Evolutionary conservation across 2,113 vertebrate species (phyloP), one percentile per base, ranked within the genome.

Genomic region (Engystomops pustulosus): DNA sequence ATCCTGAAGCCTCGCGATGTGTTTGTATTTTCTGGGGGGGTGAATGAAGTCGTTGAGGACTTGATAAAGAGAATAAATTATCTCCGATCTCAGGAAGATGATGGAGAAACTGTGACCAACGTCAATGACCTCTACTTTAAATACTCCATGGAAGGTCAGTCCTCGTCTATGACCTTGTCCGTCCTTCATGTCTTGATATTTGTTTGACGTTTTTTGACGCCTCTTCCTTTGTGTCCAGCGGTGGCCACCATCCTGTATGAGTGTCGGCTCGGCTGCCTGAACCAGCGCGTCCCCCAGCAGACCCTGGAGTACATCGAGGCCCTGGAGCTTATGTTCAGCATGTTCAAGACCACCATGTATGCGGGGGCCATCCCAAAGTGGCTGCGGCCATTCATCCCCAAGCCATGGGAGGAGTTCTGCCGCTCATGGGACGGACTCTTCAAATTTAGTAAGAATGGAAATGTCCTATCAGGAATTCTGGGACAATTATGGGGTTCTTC

Each of bases 311-410:
- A 98, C 90, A 98, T 97, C 6, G 81, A 86, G 41, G 97, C 97
- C 4, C 90, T 98, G 83, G 93, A 95, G 82, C 91, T 98, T 89
- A 98, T 97, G 96, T 99, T 99, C 89, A 96, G 95, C 88, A 96
- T 96, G 91, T 98, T 99, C 88, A 97, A 98, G 92, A 97, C 95
- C 25, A 96, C 96, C 87, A 97, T 97, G 97, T 98, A 97, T 14
- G 95, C 96, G 0, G 97, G 97, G 0, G 95, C 96, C 51, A 97
- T 98, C 87, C 97, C 97, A 58, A 96, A 94, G 88, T 97, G 97
- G 96, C 95, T 98, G 58, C 96, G 25, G 91, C 94, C 6, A 0
- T 60, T 98, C 83, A 91, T 98, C 74, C 97, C 96, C 47, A 97
- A 95, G 89, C 97, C 97, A 0, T 98, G 97, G 97, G 92, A 89